These are phyloP conservation scores for Philaethria dido DNA, from an alignment of 2,888 invertebrate species.

Conservation along the genomic window DNA sequence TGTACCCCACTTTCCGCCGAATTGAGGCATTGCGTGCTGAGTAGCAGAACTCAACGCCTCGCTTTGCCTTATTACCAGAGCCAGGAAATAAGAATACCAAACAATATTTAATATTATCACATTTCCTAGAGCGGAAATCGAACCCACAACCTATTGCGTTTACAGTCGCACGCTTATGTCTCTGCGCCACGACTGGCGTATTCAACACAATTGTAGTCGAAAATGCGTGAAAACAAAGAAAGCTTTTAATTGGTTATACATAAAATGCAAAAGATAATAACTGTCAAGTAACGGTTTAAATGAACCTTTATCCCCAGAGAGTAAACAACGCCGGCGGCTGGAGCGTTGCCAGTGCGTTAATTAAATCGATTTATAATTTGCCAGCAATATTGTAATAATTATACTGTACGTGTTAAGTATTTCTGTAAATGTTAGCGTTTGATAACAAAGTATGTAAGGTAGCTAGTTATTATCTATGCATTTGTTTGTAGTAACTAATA, in stretches of 20 bases:
- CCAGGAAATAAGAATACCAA: no score
- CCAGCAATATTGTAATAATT: constrained; percentile 30
- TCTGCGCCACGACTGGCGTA: no score
- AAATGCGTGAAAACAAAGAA: neutral
- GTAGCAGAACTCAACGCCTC: no score
- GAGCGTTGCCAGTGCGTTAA: constrained; percentile 36
- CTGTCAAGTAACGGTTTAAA: constrained; percentile 23
- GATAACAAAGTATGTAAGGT: neutral
- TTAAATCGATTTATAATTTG: constrained; percentile 41
- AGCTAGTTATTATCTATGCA: neutral
- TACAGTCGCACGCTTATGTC: no score
- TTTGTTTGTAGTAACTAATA: no score
- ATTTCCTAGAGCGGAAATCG: no score
- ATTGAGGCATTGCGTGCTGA: no score
- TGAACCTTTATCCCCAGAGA: constrained; percentile 19
- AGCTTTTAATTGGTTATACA: neutral
- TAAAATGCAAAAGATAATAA: neutral
- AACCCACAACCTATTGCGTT: no score
- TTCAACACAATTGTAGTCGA: neutral
- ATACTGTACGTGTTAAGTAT: neutral
- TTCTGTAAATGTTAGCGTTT: neutral
- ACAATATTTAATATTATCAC: no score
- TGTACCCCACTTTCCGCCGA: no score
- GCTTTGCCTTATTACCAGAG: no score
- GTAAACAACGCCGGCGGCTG: constrained; percentile 16